Evolutionary conservation across 2,888 invertebrate species (phyloP).

Genomic region (Catocala nupta): DNA sequence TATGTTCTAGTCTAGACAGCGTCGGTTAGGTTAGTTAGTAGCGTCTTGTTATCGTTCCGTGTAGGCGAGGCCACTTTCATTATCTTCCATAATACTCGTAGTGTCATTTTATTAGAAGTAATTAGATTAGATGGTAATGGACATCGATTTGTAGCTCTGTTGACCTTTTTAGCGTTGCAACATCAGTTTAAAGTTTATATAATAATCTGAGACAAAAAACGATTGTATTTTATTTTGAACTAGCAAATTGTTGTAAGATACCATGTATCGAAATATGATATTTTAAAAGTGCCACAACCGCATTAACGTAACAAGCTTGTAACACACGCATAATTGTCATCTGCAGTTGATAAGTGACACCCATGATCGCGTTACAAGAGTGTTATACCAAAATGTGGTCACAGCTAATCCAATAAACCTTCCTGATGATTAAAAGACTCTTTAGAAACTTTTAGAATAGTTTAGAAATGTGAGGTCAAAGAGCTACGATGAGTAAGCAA

Average conservation of each 20-base stretch:
- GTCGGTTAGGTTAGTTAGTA: conserved; percentile 46
- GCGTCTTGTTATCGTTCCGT: conserved; percentile 74
- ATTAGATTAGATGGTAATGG: conserved; percentile 62
- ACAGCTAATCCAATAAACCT: no score
- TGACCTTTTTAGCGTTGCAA: conserved; percentile 12
- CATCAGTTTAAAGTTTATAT: not conserved
- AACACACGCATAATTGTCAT: no score
- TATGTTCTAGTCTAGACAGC: conserved; percentile 69
- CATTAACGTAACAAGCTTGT: no score
- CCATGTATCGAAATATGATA: no score
- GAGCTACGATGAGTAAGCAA: conserved; percentile 7
- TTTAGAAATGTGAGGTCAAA: not conserved
- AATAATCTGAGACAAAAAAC: not conserved
- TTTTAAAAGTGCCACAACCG: no score
- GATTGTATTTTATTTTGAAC: no score
- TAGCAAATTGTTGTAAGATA: no score
- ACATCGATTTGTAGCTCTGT: conserved; percentile 48
- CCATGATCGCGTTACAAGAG: no score
- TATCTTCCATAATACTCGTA: conserved; percentile 78
- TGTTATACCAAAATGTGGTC: no score
- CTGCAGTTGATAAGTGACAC: no score
- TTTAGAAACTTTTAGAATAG: no score
- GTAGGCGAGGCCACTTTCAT: conserved; percentile 80
- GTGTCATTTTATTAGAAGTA: conserved; percentile 72
- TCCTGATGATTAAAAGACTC: no score